Base-by-base conservation (phyloP, 2,888 invertebrate genomes). In the Euplagia quadripunctaria region DNA sequence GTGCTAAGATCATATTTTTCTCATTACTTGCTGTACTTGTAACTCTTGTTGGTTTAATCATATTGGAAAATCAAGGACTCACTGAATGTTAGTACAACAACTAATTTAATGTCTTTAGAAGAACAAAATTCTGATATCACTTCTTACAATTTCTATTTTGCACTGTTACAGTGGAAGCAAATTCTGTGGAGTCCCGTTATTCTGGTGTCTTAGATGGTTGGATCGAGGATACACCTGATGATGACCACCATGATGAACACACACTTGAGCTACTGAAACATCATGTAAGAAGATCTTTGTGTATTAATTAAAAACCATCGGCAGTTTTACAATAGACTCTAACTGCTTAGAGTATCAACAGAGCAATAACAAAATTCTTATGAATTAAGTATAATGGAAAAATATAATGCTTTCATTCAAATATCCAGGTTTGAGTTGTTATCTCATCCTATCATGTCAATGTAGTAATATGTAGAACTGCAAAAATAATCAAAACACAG, bases 1-100 rank as follows among this genome's bases (percentile, higher is more conserved):
- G 98, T 92, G 98, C 98, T 55, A 98, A 98, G 94, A 96, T 98
- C 73, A 96, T 98, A 85, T 98, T 98, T 92, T 98, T 98, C 88
- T 94, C 97, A 2, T 93, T 98, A 46, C 96, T 98, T 82, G 97
- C 97, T 68, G 96, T 97, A 72, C 96, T 98, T 52, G 92, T 97
- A 76, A 97, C 97, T 67, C 96, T 98, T 74, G 97, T 98, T 89
- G 98, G 98, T 75, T 92, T 98, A 70, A 98, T 98, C 77, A 97
- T 98, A 85, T 93, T 97, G 75, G 98, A 98, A 93, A 97, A 98
- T 90, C 97, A 98, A 88, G 98, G 98, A 61, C 95, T 97, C 63
- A 96, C 97, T 69, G 98, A 98, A 91, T 96, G 98, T 98, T 93
- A 97, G 97, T 96, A 20, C 31, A 61, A 31, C 1, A 31, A 14